These are phyloP conservation scores for Mugil cephalus DNA, from an alignment of 2,113 vertebrate species.

Conservation along the genomic window DNA sequence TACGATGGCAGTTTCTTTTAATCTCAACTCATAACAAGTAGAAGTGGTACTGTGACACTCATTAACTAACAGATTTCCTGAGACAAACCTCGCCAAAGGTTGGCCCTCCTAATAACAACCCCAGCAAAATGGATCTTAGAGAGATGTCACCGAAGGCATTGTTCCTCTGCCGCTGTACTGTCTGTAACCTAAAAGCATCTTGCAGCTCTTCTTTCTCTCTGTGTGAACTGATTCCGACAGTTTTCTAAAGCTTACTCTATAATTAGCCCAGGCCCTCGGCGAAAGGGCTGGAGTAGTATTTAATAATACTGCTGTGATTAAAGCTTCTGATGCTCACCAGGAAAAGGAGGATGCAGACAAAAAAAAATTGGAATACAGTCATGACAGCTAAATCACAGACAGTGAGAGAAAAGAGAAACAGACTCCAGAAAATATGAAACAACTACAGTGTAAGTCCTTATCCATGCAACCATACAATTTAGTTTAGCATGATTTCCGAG, in stretches of 20 bases:
- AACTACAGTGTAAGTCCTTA: background rate
- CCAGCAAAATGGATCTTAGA: background rate
- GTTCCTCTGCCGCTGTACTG: background rate
- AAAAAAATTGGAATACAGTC: background rate
- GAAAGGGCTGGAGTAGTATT: slow-evolving; percentile 60
- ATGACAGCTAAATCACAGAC: slow-evolving; percentile 17
- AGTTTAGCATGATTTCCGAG: no score
- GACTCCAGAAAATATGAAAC: background rate
- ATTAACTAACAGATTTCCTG: background rate
- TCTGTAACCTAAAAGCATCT: slow-evolving; percentile 32
- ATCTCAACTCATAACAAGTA: background rate
- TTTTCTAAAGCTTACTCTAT: slow-evolving; percentile 65
- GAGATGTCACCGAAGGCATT: background rate
- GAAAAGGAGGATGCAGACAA: background rate
- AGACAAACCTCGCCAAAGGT: background rate
- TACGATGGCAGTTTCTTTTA: slow-evolving; percentile 8
- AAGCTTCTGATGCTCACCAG: slow-evolving; percentile 46
- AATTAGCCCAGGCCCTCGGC: slow-evolving; percentile 70
- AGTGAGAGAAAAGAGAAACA: background rate
- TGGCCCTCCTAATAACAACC: no score
- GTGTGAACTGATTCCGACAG: slow-evolving; percentile 57
- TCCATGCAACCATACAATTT: background rate
- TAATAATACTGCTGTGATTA: slow-evolving; percentile 79
- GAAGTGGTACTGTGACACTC: background rate
- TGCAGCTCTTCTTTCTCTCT: slow-evolving; percentile 27